Evolutionary conservation across 2,888 invertebrate genomes (phyloP).

Genomic region (Abrostola triplasia): DNA sequence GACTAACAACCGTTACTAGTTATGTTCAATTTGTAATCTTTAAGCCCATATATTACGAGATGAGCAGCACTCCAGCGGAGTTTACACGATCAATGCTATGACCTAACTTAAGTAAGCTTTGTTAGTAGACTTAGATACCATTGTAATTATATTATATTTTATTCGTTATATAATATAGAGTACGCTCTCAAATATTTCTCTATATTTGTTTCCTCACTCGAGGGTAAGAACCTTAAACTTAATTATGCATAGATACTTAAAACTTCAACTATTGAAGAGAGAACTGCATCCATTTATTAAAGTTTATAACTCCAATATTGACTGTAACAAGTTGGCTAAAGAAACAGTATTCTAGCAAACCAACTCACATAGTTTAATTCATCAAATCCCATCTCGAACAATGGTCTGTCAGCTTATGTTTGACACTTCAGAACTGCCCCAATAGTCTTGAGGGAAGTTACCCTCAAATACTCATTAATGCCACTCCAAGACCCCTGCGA

Average conservation of each 20-base stretch:
- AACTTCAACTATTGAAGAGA: not conserved
- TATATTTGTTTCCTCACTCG: too few species aligned
- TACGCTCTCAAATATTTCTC: too few species aligned
- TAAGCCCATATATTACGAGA: constrained; percentile 43
- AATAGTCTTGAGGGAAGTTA: constrained; percentile 45
- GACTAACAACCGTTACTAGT: constrained; percentile 38
- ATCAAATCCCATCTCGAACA: constrained; percentile 39
- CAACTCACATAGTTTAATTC: constrained; percentile 37
- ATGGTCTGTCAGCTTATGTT: constrained; percentile 38
- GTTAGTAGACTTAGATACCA: too few species aligned
- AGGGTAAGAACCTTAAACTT: too few species aligned
- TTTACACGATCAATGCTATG: constrained; percentile 10
- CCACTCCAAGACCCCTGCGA: constrained; percentile 25
- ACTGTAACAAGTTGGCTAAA: constrained; percentile 2
- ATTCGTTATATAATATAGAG: too few species aligned
- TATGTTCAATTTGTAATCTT: constrained; percentile 45
- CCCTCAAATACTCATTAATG: constrained; percentile 54
- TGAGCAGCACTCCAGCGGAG: constrained; percentile 18
- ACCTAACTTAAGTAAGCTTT: too few species aligned
- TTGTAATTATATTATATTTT: too few species aligned
- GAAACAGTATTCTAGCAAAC: constrained; percentile 11
- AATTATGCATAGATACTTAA: too few species aligned
- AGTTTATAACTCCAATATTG: constrained; percentile 4
- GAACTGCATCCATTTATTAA: not conserved
- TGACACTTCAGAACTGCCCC: constrained; percentile 30